Percentiles rank a stretch among this genome's conserved stretches.
These are phyloP conservation scores for Apus apus DNA, from an alignment of 2,113 vertebrate species.

Conservation along the genomic window DNA sequence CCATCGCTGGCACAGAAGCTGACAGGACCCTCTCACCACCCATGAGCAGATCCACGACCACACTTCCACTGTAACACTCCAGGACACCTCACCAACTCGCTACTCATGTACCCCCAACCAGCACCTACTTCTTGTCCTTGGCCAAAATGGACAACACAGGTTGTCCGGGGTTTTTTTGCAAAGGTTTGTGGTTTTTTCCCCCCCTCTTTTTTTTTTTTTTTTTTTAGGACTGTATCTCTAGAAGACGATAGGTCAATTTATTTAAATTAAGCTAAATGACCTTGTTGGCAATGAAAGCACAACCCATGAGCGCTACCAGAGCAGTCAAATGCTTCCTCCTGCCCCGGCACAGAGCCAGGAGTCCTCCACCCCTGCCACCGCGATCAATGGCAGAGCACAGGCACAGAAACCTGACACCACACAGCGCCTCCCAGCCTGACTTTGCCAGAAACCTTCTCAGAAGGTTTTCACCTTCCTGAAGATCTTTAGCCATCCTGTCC, in stretches of 20 bases:
- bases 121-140: not conserved
- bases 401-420: not conserved
- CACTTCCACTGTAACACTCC: not conserved
- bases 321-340: not conserved
- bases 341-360: not conserved
- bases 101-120: fast-evolving
- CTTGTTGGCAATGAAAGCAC: not conserved
- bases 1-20: not conserved
- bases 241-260: not conserved
- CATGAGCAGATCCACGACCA: fast-evolving
- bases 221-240: not conserved
- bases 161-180: fast-evolving
- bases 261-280: not conserved
- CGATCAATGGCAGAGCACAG: not conserved
- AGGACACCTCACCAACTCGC: not conserved
- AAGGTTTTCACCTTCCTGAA: not conserved
- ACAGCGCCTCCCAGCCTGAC: not conserved
- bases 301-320: not conserved
- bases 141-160: not conserved
- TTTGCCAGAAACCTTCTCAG: not conserved
- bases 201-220: too few relatives aligned
- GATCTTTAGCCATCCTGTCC: not conserved
- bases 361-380: not conserved
- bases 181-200: not conserved
- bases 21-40: fast-evolving